Base-by-base conservation (phyloP, 2,888 invertebrate genomes). In the Eumacrocentrus americanus region DNA sequence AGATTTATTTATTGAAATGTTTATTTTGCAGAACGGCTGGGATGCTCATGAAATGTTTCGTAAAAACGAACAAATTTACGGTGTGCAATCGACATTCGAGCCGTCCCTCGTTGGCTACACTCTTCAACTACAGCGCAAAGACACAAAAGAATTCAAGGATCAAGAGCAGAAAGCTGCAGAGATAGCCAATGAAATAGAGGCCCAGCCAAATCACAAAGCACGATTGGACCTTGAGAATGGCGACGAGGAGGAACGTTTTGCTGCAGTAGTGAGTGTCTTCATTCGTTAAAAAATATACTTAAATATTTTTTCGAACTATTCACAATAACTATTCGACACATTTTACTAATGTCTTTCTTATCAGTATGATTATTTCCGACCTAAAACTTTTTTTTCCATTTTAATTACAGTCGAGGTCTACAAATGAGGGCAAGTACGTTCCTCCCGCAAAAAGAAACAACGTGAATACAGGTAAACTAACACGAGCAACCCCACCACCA, bases 41-140 rank as follows among this genome's bases (percentile, higher is more conserved):
- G 94, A 96, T 84, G 91, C 92, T 1, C 89, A 91, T 81, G 97
- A 98, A 70, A 98, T 98, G 98, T 98, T 98, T 83, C 87, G 90
- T 67, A 93, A 91, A 80, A 98, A 98, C 83, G 94, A 94, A 80
- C 87, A 89, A 77, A 87, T 91, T 67, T 97, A 96, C 81, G 95
- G 97, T 56, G 94, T 98, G 7, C 90, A 90, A 73, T 92, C 95
- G 69, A 94, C 94, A 2, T 98, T 93, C 80, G 95, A 95, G 78
- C 92, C 95, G 74, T 90, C 91, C 63, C 82, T 98, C 70, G 86
- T 90, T n/a, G 94, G 94, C 37, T 98, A 98, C 78, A 98, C 98
- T 65, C 88, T 94, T 71, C 91, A 89, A 66, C 83, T 98, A 73
- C 91, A 94, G 77, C 88, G 89, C 73, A 90, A 89, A 71, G 94